Evolutionary conservation across 1,140 invertebrate genomes (phyloP).

Genomic region (Bombus confusus): DNA sequence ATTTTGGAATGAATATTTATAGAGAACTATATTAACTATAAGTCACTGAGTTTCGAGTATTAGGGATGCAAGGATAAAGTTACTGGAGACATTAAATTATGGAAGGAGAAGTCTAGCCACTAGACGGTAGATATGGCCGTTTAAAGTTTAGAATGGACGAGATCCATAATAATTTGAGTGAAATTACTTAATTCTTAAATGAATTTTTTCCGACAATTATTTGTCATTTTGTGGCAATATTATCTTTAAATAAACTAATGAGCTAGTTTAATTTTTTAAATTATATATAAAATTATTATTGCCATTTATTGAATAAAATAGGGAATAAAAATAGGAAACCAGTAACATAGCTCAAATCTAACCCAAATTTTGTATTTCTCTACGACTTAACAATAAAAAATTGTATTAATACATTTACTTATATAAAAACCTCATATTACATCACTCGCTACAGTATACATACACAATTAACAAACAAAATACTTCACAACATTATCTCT

Average conservation of each 20-base stretch:
- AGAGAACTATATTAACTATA: not conserved
- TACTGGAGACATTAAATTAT: not conserved
- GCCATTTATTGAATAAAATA: too few species aligned
- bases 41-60: too few species aligned
- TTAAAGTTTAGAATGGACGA: not conserved
- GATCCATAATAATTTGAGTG: too few species aligned
- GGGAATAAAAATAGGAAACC: too few species aligned
- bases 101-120: not conserved
- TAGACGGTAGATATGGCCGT: not conserved
- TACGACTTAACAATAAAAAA: too few species aligned
- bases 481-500: not conserved
- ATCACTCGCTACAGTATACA: too few species aligned
- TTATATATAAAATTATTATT: too few species aligned
- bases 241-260: not conserved
- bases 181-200: not conserved
- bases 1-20: not conserved
- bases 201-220: not conserved
- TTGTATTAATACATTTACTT: too few species aligned
- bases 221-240: not conserved
- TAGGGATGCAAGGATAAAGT: not conserved
- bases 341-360: too few species aligned
- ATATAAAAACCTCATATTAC: too few species aligned
- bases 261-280: not conserved
- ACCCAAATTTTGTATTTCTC: too few species aligned
- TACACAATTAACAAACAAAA: not conserved